These are phyloP conservation scores for Pseudolycoriella hygida DNA, from an alignment of 2,888 invertebrate genomes.

Conservation along the genomic window DNA sequence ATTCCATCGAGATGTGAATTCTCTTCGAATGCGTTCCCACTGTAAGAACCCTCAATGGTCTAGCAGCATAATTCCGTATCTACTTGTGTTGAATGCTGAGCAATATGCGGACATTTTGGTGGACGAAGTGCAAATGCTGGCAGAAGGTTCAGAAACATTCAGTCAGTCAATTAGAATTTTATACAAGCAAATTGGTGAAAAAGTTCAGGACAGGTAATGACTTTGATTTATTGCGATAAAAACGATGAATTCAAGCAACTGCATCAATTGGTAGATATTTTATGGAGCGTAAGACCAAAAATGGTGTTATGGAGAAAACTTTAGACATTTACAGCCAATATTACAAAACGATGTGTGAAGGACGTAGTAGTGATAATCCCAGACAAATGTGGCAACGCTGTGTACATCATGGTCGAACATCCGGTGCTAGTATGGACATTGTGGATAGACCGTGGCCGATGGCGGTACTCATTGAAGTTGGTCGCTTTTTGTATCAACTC, in stretches of 20 bases:
- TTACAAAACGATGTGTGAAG: slow-evolving; percentile 42
- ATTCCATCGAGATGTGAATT: not conserved
- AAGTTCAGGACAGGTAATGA: slow-evolving; percentile 35
- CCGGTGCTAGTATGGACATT: slow-evolving; percentile 40
- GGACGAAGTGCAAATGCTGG: slow-evolving; percentile 49
- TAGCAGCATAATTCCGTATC: slow-evolving; percentile 51
- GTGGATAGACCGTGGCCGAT: slow-evolving; percentile 47
- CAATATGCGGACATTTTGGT: slow-evolving; percentile 45
- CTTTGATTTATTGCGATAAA: slow-evolving; percentile 12
- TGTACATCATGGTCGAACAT: slow-evolving; percentile 30
- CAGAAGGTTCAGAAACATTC: slow-evolving; percentile 62
- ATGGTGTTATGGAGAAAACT: slow-evolving; percentile 48
- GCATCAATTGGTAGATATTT: slow-evolving; percentile 31
- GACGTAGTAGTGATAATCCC: slow-evolving; percentile 32
- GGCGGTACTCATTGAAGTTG: slow-evolving; percentile 44
- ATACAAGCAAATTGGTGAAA: slow-evolving; percentile 46
- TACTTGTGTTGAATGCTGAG: slow-evolving; percentile 40
- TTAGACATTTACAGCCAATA: slow-evolving; percentile 42
- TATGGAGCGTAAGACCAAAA: slow-evolving; percentile 43
- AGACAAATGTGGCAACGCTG: slow-evolving; percentile 58
- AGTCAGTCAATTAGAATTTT: slow-evolving; percentile 50
- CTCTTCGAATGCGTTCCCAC: not conserved
- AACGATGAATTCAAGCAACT: too few relatives aligned
- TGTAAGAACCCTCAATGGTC: slow-evolving; percentile 12
- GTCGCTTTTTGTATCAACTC: slow-evolving; percentile 73